These are phyloP conservation scores for Onychomys arenicola DNA, from an alignment of 2,797 vertebrate genomes.

Conservation along the genomic window DNA sequence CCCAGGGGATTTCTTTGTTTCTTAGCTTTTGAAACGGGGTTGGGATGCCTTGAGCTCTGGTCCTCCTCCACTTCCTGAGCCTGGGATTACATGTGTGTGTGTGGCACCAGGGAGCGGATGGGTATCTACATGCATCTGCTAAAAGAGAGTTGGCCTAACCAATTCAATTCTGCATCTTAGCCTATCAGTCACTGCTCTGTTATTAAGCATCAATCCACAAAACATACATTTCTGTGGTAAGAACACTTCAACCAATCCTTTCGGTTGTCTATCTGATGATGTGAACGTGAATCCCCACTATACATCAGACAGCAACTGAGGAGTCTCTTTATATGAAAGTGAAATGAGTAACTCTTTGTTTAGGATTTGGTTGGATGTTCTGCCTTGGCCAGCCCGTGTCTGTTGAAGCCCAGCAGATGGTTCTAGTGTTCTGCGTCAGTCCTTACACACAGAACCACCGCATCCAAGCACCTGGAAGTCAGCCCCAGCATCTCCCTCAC, in stretches of 20 bases:
- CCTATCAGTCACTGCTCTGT: background rate
- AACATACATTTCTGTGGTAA: background rate
- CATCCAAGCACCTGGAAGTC: rapidly evolving
- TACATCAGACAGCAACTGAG: background rate
- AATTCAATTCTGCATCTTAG: background rate
- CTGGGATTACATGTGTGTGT: background rate
- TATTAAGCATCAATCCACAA: background rate
- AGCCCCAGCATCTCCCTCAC: conserved; percentile 64
- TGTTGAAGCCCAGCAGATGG: rapidly evolving
- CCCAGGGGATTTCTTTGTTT: background rate
- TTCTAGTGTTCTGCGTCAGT: rapidly evolving
- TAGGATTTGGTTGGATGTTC: background rate
- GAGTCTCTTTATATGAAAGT: background rate
- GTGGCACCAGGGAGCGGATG: background rate
- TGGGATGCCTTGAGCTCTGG: background rate
- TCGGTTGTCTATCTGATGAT: background rate
- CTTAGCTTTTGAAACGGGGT: background rate
- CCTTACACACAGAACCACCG: background rate
- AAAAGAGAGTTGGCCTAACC: background rate
- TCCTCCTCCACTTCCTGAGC: background rate
- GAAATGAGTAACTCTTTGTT: background rate
- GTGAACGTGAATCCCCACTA: background rate
- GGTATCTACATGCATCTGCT: background rate
- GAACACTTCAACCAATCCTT: background rate
- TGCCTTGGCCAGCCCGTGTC: background rate